Conservation (phyloP, 2,113 vertebrate genomes). For the Oxygymnocypris stewartii region DNA sequence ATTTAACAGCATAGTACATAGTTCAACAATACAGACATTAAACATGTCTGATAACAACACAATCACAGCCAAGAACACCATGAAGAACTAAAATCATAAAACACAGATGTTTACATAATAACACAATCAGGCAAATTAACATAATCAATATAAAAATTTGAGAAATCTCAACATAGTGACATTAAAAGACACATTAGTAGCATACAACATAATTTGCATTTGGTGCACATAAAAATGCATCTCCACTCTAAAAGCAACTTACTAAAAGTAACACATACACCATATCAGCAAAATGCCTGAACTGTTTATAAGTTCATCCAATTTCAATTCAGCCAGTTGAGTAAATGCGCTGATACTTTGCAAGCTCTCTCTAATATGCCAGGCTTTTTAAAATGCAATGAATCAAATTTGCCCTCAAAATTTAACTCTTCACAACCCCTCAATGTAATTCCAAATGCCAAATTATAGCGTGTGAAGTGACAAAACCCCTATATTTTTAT, state of each 20-base stretch:
- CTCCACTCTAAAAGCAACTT: not conserved
- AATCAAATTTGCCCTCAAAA: constrained; percentile 19
- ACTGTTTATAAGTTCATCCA: constrained; percentile 16
- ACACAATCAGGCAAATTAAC: not conserved
- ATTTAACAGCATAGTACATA: not conserved
- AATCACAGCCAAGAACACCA: not conserved
- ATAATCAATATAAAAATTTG: not conserved
- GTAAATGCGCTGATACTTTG: constrained; percentile 34
- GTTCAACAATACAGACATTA: not conserved
- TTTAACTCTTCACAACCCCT: constrained; percentile 25
- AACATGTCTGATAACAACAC: not conserved
- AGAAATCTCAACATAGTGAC: not conserved
- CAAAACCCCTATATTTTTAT: not conserved
- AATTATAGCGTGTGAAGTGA: not conserved
- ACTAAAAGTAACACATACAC: not conserved
- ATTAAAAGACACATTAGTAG: not conserved
- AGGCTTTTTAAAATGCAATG: constrained; percentile 34
- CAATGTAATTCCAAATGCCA: not conserved
- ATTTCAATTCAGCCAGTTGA: not conserved
- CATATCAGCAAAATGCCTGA: constrained; percentile 29
- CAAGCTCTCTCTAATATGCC: constrained; percentile 30
- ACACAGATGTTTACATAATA: not conserved
- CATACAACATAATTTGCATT: not conserved
- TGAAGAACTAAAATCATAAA: not conserved
- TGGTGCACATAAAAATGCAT: not conserved